A percentile compares a stretch with the other conserved stretches of the same genome.
Conservation (phyloP, 2,797 vertebrate genomes). For the Lophius americanus region DNA sequence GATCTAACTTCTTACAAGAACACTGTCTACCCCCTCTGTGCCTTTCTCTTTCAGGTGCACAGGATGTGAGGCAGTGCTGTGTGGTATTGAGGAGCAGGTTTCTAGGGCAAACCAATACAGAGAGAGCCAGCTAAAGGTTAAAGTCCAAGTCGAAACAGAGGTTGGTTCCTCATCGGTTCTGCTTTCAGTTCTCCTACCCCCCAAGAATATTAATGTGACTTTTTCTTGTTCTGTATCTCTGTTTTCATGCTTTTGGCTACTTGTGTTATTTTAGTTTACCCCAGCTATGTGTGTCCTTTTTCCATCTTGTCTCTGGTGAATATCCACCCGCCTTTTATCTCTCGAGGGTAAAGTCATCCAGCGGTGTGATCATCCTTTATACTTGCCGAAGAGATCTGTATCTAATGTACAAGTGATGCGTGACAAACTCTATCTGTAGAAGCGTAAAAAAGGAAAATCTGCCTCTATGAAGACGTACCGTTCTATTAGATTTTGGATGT, state of each 20-base stretch:
- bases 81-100: conserved; percentile 95
- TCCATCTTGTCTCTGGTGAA: conserved; percentile 6
- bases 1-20: not conserved
- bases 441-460: too few relatives aligned
- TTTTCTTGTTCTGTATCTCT: conserved; percentile 17
- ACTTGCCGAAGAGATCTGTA: too few relatives aligned
- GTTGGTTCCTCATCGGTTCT: conserved; percentile 74
- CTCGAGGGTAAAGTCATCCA: not conserved
- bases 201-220: conserved; percentile 43
- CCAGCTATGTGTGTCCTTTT: conserved; percentile 13
- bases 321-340: not conserved
- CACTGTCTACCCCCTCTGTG: accelerated
- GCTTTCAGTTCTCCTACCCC: not conserved
- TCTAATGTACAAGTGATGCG: too few relatives aligned
- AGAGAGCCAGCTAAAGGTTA: conserved; percentile 94
- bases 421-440: too few relatives aligned
- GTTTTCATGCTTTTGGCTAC: conserved; percentile 26
- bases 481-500: too few relatives aligned
- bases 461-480: too few relatives aligned
- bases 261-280: conserved; percentile 52
- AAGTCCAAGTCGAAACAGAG: conserved; percentile 98
- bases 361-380: conserved; percentile 2
- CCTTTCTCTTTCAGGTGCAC: conserved; percentile 85
- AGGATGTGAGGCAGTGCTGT: conserved; percentile 93
- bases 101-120: conserved; percentile 95